Evolutionary conservation across 2,113 vertebrate species (phyloP).

Genomic region (Microtus montanus): DNA sequence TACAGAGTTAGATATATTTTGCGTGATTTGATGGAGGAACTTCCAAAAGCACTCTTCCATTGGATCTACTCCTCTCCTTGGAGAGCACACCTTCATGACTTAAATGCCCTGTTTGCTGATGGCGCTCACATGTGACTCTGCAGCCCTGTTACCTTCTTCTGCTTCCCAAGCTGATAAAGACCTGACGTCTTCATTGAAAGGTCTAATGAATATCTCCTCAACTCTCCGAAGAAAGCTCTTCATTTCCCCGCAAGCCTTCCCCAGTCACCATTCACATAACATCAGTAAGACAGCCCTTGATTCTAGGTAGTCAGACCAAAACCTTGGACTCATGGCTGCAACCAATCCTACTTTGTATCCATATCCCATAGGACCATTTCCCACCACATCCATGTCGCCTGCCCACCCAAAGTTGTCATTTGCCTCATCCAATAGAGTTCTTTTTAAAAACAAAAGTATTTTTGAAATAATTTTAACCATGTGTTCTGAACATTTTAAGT

Average conservation of each 20-base stretch:
- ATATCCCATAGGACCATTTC: not conserved
- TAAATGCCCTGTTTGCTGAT: slow-evolving; percentile 28
- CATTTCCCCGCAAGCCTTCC: not conserved
- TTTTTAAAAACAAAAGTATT: slow-evolving; percentile 28
- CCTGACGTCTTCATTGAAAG: slow-evolving; percentile 10
- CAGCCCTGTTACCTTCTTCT: not conserved
- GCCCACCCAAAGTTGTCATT: not conserved
- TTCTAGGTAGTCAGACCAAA: not conserved
- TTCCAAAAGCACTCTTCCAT: not conserved
- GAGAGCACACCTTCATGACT: slow-evolving; percentile 19
- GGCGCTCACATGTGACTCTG: not conserved
- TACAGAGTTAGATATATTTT: not conserved
- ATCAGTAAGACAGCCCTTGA: not conserved
- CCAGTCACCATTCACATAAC: too few species aligned
- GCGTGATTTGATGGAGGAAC: not conserved
- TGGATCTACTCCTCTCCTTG: not conserved
- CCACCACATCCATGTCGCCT: not conserved
- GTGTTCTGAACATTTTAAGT: slow-evolving; percentile 21
- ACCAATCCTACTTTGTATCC: not conserved
- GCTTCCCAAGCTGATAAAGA: not conserved
- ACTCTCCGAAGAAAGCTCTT: not conserved
- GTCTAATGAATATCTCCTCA: not conserved
- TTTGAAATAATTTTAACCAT: slow-evolving; percentile 22
- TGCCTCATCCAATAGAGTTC: not conserved
- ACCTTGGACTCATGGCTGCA: not conserved